Evolutionary conservation across 1,140 invertebrate genomes (phyloP).

Genomic region (Drosophila pseudoananassae): DNA sequence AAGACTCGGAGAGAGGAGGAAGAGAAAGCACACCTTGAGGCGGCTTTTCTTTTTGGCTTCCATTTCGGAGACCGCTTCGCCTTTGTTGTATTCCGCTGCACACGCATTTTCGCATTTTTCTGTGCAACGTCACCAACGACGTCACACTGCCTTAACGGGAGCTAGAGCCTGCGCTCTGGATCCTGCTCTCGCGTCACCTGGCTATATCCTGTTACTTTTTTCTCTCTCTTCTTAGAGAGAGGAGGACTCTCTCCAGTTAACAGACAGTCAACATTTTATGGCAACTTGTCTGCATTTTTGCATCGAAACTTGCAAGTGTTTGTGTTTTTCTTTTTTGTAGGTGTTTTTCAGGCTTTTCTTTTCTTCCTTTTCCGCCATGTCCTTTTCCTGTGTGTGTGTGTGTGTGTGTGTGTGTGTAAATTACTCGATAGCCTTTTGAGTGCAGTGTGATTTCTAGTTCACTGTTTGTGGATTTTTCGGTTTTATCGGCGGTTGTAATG

Average conservation of each 20-base stretch:
- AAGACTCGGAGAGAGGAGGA: neutral
- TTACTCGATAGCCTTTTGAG: conserved; percentile 67
- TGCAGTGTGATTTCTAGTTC: conserved; percentile 62
- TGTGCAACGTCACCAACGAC: conserved; percentile 68
- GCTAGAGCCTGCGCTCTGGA: conserved; percentile 57
- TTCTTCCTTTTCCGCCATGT: conserved; percentile 2
- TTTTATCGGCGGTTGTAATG: conserved; percentile 12
- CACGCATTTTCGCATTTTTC: conserved; percentile 76
- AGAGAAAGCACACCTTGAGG: conserved; percentile 28
- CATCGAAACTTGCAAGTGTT: conserved; percentile 34
- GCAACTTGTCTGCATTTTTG: conserved; percentile 41
- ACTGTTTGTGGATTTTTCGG: conserved; percentile 21
- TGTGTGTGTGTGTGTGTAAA: conserved; percentile 44
- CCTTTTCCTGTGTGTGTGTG: conserved; percentile 1
- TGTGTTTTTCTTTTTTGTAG: conserved; percentile 34
- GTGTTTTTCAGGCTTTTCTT: conserved; percentile 8
- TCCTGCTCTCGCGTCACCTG: conserved; percentile 5
- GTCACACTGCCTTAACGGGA: conserved; percentile 42
- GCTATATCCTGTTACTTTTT: neutral
- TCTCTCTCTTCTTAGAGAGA: conserved; percentile 22
- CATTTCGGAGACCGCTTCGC: conserved; percentile 8
- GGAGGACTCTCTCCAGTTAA: conserved; percentile 3
- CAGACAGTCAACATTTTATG: conserved; percentile 47
- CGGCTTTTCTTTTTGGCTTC: conserved; percentile 19
- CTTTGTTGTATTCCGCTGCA: conserved; percentile 39